Base-by-base conservation (phyloP, 2,888 invertebrate genomes). In the Drosophila infuscata region DNA sequence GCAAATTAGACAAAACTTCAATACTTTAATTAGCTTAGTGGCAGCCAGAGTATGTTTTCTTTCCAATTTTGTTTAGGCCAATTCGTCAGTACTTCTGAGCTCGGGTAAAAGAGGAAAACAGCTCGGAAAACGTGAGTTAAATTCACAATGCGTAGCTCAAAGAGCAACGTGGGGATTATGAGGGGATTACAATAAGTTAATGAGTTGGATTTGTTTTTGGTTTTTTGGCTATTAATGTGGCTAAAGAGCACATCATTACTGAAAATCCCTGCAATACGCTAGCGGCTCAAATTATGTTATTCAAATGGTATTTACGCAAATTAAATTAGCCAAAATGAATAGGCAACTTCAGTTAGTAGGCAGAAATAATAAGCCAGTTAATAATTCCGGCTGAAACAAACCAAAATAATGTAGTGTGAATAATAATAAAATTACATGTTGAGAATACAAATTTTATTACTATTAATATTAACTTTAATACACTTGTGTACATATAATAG, bases 1-100 rank as follows among this genome's bases (percentile, higher is more conserved):
- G 70, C 76, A 76, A 88, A 88, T 82, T 79, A 78, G 70, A 71
- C 72, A 66, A 70, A 74, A 66, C 70, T 85, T 73, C 74, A 82
- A 77, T 85, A 68, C 58, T 77, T 77, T 83, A 88, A 83, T 83
- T 82, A 85, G 68, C 73, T 88, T 70, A 70, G 61, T 35, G 29
- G 15, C 54, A 58, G 64, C 54, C 36, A 30, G 51, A 54, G 17
- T 30, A 20, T 30, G 46, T 51, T 36, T 53, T n/a, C 20, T 32
- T 51, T 33, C 49, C 35, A 59, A 25, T 43, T 17, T n/a, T 46
- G 8, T 29, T 15, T 17, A 36, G 36, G 6, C 36, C 43, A 43
- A 58, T 57, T 43, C 70, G 41, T 36, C 64, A 56, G 49, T 35
- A 20, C 43, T 12, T 2, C 46, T 25, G 30, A 25, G 20, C 20